Percentiles rank a stretch among this genome's conserved stretches.
These are phyloP conservation scores for Folsomia candida DNA, from an alignment of 2,888 invertebrate species.

Conservation along the genomic window DNA sequence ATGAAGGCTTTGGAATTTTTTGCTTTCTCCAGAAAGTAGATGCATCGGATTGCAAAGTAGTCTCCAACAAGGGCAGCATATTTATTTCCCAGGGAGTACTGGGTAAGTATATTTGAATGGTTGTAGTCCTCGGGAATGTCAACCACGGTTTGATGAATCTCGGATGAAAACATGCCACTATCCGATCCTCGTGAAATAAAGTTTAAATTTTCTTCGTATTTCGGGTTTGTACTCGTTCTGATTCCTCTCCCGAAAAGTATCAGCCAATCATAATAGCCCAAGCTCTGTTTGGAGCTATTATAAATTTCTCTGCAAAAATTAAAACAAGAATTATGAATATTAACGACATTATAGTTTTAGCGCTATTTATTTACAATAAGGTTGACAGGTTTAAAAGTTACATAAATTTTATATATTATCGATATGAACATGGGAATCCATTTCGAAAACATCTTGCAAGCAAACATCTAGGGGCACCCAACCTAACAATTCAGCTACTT, in stretches of 20 bases:
- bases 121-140: conserved; percentile 36
- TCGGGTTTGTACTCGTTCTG: not conserved
- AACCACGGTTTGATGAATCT: conserved; percentile 47
- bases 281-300: conserved; percentile 20
- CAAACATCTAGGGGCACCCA: no score
- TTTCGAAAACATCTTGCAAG: no score
- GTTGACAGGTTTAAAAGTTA: no score
- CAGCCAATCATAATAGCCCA: conserved; percentile 49
- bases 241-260: conserved; percentile 46
- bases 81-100: conserved; percentile 46
- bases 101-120: conserved; percentile 15
- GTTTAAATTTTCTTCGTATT: conserved; percentile 32
- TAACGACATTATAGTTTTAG: no score
- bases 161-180: conserved; percentile 49
- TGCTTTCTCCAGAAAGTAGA: conserved; percentile 43
- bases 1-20: conserved; percentile 44
- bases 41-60: conserved; percentile 48
- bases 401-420: no score
- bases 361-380: no score
- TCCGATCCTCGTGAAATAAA: conserved; percentile 43
- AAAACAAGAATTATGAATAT: no score
- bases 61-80: conserved; percentile 49
- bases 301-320: conserved; percentile 34
- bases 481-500: no score
- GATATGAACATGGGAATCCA: no score